These are phyloP conservation scores for Hypena proboscidalis DNA, from an alignment of 2,888 invertebrate genomes.

Conservation along the genomic window DNA sequence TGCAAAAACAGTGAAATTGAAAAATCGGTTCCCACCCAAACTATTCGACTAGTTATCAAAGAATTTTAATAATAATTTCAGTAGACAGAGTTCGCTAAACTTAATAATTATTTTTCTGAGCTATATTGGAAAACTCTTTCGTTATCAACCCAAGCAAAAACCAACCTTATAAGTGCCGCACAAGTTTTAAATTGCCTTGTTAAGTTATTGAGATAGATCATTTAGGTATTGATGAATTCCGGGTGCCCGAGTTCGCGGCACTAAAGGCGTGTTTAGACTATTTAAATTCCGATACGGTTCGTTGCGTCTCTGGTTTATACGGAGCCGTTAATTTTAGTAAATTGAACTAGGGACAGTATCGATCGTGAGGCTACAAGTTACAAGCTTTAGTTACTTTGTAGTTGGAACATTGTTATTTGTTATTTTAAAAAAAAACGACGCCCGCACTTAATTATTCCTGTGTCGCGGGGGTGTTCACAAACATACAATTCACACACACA, in stretches of 20 bases:
- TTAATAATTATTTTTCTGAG: constrained; percentile 55
- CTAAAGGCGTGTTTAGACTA: constrained; percentile 81
- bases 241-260: constrained; percentile 58
- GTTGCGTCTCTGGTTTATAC: constrained; percentile 85
- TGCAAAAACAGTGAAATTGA: constrained; percentile 25
- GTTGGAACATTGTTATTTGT: background rate
- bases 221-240: constrained; percentile 54
- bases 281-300: constrained; percentile 84
- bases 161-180: constrained; percentile 20
- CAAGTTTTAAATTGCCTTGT: constrained; percentile 40
- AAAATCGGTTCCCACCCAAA: constrained; percentile 43
- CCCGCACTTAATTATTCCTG: too few relatives aligned
- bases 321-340: constrained; percentile 82
- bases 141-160: constrained; percentile 12
- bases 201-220: constrained; percentile 45
- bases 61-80: constrained; percentile 48
- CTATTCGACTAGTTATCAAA: constrained; percentile 35
- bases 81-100: constrained; percentile 48
- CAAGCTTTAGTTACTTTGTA: constrained; percentile 13
- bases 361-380: constrained; percentile 56
- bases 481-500: too few relatives aligned
- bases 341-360: constrained; percentile 69
- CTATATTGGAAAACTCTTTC: constrained; percentile 47
- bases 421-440: too few relatives aligned
- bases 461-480: too few relatives aligned